These are phyloP conservation scores for Zosterops borbonicus DNA, from an alignment of 2,113 vertebrate species.

Conservation along the genomic window DNA sequence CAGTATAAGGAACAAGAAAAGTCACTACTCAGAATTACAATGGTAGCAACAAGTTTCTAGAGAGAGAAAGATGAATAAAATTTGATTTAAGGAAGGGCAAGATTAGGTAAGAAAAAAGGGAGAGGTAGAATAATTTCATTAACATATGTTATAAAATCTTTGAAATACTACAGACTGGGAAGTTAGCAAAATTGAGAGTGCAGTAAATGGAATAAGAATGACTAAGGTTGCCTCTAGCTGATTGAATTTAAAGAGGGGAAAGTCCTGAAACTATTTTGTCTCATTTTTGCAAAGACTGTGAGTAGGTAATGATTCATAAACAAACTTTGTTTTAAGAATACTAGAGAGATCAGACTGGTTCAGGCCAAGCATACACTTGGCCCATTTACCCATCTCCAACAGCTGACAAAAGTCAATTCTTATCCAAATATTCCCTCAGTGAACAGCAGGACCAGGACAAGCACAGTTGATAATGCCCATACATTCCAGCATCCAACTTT, in stretches of 20 bases:
- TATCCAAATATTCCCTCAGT: not conserved
- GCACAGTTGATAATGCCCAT: not conserved
- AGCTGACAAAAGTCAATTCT: not conserved
- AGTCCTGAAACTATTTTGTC: not conserved
- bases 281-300: not conserved
- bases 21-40: not conserved
- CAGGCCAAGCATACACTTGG: not conserved
- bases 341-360: not conserved
- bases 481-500: not conserved
- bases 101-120: not conserved
- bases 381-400: not conserved
- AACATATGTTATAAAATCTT: not conserved
- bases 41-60: not conserved
- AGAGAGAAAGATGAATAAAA: not conserved
- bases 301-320: not conserved
- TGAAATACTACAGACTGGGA: not conserved
- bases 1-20: not conserved
- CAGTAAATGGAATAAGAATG: not conserved
- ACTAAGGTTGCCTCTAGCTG: not conserved
- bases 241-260: not conserved
- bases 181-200: not conserved
- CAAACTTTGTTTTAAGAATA: not conserved
- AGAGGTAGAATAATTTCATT: not conserved
- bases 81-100: not conserved
- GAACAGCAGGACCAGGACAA: not conserved